Evolutionary conservation across 2,797 vertebrate genomes (phyloP).

Genomic region (Lagorchestes hirsutus): DNA sequence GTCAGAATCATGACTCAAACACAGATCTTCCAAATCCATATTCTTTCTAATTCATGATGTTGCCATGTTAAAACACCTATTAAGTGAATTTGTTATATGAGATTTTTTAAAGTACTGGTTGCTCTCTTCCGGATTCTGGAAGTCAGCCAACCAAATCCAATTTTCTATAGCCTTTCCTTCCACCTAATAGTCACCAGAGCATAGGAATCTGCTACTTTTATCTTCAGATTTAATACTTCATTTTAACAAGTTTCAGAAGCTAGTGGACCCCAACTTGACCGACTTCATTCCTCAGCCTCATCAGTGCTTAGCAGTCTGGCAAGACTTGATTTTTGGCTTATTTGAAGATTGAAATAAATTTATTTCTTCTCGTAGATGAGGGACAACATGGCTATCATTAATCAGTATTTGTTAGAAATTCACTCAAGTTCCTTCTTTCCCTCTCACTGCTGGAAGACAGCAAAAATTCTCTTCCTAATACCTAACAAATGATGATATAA

Average conservation of each 20-base stretch:
- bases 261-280: neutral
- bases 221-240: neutral
- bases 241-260: neutral
- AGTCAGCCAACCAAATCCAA: neutral
- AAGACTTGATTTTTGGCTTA: neutral
- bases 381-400: neutral
- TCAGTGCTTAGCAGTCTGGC: neutral
- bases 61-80: neutral
- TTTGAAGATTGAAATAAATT: neutral
- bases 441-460: neutral
- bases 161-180: neutral
- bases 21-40: neutral
- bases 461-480: neutral
- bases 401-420: constrained; percentile 1
- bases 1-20: neutral
- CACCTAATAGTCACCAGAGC: neutral
- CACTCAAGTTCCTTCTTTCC: neutral
- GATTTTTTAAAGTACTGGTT: neutral
- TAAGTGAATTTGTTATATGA: neutral
- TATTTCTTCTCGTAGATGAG: neutral
- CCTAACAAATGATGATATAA: neutral
- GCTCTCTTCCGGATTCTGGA: constrained; percentile 24
- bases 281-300: neutral
- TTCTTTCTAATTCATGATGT: neutral
- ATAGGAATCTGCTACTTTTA: neutral